phyloP scores from a whole-genome alignment of 2,797 vertebrate species.

The Neosilurus mollespiculum region DNA sequence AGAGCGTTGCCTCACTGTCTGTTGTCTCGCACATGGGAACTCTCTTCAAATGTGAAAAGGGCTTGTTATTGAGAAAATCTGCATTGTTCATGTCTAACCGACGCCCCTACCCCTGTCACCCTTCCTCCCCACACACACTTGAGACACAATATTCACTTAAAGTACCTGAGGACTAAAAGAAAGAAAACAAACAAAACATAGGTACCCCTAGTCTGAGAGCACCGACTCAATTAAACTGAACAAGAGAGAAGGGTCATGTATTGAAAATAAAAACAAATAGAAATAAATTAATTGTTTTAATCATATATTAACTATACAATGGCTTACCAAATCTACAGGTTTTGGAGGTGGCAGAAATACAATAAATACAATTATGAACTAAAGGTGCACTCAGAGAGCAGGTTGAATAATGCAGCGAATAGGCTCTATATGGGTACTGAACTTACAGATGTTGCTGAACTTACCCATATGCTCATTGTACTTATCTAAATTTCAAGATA shows the following conservation, averaged over 20 bases:
- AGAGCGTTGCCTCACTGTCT: neutral
- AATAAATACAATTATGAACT: too few species aligned
- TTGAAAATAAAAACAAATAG: neutral
- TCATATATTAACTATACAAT: too few species aligned
- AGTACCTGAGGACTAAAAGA: neutral
- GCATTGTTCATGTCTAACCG: neutral
- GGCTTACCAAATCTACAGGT: too few species aligned
- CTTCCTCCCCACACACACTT: neutral
- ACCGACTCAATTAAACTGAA: neutral
- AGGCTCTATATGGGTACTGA: too few species aligned
- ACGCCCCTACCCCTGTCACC: neutral
- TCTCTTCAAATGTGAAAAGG: neutral
- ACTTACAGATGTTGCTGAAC: too few species aligned
- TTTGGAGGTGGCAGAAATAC: too few species aligned
- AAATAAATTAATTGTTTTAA: neutral
- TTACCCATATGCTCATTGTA: too few species aligned
- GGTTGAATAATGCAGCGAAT: too few species aligned
- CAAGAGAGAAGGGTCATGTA: neutral
- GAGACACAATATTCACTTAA: neutral
- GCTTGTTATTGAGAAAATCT: constrained; percentile 7
- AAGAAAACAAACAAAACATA: neutral
- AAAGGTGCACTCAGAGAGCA: too few species aligned
- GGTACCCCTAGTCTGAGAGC: neutral
- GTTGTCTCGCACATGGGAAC: neutral
- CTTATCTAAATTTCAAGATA: too few species aligned